Conservation (phyloP, 2,888 invertebrate genomes). For the Plagodis dolabraria region DNA sequence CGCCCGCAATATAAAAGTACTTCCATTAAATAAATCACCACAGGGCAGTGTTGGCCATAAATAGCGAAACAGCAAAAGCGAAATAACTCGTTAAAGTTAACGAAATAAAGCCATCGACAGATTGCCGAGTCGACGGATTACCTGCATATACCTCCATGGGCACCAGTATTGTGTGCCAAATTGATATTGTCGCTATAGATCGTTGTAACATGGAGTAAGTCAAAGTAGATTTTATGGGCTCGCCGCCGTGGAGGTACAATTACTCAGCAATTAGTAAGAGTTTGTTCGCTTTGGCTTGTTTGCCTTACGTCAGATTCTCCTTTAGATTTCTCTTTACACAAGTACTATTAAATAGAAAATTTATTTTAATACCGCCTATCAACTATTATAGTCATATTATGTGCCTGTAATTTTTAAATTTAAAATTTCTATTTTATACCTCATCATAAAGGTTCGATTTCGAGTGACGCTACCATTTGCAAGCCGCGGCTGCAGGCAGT, state of each 20-base stretch:
- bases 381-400: too few relatives aligned
- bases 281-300: too few relatives aligned
- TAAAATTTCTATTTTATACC: too few relatives aligned
- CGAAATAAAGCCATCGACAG: slow-evolving; percentile 53
- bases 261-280: neutral
- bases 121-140: slow-evolving; percentile 48
- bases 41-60: neutral
- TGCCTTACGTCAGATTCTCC: too few relatives aligned
- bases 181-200: slow-evolving; percentile 35
- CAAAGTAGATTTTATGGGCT: neutral
- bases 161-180: slow-evolving; percentile 39
- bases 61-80: slow-evolving; percentile 24
- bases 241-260: neutral
- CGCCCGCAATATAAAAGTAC: too few relatives aligned
- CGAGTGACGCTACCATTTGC: too few relatives aligned
- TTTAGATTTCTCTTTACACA: too few relatives aligned
- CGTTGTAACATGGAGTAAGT: slow-evolving; percentile 2
- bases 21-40: neutral
- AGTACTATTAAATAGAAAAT: too few relatives aligned
- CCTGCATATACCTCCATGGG: slow-evolving; percentile 5
- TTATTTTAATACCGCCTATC: too few relatives aligned
- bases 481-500: too few relatives aligned
- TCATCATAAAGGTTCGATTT: too few relatives aligned
- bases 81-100: slow-evolving; percentile 60
- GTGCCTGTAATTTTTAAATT: too few relatives aligned